Evolutionary conservation across 2,797 vertebrate genomes (phyloP).

Genomic region (Phalanger gymnotis): DNA sequence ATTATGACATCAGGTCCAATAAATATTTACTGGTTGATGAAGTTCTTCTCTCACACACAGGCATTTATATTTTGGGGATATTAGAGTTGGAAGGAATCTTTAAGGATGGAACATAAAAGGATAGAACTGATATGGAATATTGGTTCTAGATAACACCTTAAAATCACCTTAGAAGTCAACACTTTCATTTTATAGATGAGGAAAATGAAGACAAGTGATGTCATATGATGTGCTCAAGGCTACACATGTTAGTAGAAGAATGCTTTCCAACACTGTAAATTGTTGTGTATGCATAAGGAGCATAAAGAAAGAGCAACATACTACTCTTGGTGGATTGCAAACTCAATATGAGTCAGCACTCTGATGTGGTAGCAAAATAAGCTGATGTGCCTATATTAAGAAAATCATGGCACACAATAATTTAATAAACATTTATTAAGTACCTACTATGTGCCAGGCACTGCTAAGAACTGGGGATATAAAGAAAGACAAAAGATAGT

Average conservation of each 20-base stretch:
- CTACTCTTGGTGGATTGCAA: background rate
- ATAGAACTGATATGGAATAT: background rate
- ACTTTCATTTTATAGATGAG: background rate
- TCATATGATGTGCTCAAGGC: background rate
- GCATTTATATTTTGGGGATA: background rate
- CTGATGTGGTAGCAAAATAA: background rate
- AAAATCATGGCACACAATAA: background rate
- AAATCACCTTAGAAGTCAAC: background rate
- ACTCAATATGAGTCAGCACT: background rate
- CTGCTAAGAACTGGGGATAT: too few relatives aligned
- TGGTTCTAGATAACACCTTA: background rate
- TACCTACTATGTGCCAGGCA: too few relatives aligned
- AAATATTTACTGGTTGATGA: background rate
- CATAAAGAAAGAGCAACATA: background rate
- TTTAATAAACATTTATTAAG: background rate
- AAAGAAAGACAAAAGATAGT: too few relatives aligned
- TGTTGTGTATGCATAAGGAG: background rate
- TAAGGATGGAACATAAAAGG: background rate
- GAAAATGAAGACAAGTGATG: background rate
- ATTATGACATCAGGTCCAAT: background rate
- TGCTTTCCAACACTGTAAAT: background rate
- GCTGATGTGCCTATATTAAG: background rate
- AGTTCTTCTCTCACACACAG: background rate
- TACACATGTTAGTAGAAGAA: fast-evolving
- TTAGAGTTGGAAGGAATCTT: background rate